phyloP scores from a whole-genome alignment of 2,797 vertebrate species.

The Eremophila alpestris region DNA sequence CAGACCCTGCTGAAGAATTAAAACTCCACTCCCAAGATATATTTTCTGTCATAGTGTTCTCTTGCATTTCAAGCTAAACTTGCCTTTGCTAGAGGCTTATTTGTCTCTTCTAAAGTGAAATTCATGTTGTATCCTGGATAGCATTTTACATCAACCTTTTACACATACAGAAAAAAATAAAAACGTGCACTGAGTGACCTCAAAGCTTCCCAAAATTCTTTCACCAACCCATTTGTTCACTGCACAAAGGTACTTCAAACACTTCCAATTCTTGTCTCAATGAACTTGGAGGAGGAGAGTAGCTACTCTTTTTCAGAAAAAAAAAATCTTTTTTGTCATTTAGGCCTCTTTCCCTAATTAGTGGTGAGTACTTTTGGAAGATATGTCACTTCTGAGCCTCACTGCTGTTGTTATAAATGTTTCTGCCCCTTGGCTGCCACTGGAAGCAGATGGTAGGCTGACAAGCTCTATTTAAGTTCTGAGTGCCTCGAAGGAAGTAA shows the following conservation, averaged over 20 bases:
- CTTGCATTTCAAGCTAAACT: neutral
- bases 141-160: neutral
- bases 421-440: conserved; percentile 19
- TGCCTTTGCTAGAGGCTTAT: neutral
- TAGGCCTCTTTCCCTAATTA: neutral
- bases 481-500: conserved; percentile 24
- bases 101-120: neutral
- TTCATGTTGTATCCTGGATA: neutral
- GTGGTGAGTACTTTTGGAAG: neutral
- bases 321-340: neutral
- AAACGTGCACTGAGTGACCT: neutral
- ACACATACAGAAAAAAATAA: neutral
- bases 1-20: neutral
- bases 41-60: neutral
- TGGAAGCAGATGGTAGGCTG: conserved; percentile 41
- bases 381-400: neutral
- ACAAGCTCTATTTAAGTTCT: conserved; percentile 53
- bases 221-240: neutral
- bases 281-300: neutral
- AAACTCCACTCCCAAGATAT: neutral
- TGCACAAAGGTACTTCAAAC: neutral
- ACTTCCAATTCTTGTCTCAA: neutral
- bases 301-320: neutral
- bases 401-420: conserved; percentile 5
- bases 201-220: neutral